Conservation (phyloP, 2,113 vertebrate genomes). For the Gadus chalcogrammus region DNA sequence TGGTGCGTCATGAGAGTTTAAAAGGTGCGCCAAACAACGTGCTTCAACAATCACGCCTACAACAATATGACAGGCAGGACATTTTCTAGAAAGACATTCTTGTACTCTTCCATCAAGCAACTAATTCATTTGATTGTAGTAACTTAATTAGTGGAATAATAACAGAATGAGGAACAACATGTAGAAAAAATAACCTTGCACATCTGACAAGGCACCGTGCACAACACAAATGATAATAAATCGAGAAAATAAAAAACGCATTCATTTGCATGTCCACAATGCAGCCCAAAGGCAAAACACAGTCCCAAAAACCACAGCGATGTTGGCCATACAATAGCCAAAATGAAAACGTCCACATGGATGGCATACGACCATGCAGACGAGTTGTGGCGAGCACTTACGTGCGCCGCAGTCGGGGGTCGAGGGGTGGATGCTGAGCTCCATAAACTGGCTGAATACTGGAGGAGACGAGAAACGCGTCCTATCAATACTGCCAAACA, state of each 20-base stretch:
- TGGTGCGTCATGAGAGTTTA: not conserved
- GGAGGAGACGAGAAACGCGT: constrained; percentile 46
- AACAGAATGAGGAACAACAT: no score
- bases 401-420: constrained; percentile 86
- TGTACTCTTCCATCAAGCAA: no score
- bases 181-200: no score
- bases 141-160: no score
- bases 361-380: constrained; percentile 34
- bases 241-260: not conserved
- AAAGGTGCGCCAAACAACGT: constrained; percentile 5
- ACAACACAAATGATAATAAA: not conserved
- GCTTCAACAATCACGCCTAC: not conserved
- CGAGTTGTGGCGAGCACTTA: constrained; percentile 67
- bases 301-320: constrained; percentile 1
- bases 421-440: constrained; percentile 92
- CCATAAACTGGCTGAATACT: constrained; percentile 96
- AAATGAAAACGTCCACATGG: constrained; percentile 11
- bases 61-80: not conserved
- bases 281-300: not conserved
- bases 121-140: no score
- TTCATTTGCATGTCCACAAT: not conserved
- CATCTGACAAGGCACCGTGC: not conserved
- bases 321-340: not conserved
- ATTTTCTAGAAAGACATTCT: no score
- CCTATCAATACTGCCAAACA: constrained; percentile 20